These are phyloP conservation scores for Neotoma lepida DNA, from an alignment of 2,113 vertebrate species.

Conservation along the genomic window DNA sequence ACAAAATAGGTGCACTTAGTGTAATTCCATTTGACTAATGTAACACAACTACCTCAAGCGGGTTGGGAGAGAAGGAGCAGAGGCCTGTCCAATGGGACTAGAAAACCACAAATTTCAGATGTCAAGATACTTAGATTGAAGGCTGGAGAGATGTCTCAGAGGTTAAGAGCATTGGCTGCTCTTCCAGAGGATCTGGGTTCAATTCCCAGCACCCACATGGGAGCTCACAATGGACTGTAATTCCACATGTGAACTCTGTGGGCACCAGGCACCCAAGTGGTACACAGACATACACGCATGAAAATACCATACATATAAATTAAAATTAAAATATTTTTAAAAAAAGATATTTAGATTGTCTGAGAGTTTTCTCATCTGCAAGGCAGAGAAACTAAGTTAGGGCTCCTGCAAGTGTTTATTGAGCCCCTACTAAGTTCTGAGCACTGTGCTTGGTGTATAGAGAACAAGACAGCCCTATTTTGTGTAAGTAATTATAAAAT, in stretches of 20 bases:
- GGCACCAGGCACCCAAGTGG: neutral
- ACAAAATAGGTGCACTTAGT: neutral
- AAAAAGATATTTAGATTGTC: neutral
- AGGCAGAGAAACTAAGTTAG: constrained; percentile 20
- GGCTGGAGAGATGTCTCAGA: neutral
- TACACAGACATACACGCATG: neutral
- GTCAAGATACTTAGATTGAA: neutral
- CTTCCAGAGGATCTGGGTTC: neutral
- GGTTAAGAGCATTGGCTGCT: neutral
- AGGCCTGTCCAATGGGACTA: neutral
- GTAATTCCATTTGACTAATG: neutral
- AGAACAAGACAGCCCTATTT: constrained; percentile 12
- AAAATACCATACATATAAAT: neutral
- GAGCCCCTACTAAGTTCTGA: constrained; percentile 27
- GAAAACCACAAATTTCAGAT: neutral
- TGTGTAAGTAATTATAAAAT: constrained; percentile 11
- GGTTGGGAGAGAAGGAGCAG: neutral
- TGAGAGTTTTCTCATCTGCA: constrained; percentile 34
- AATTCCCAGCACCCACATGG: neutral
- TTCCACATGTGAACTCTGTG: neutral
- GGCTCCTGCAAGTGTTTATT: constrained; percentile 41
- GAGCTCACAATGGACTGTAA: neutral
- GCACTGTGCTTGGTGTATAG: neutral
- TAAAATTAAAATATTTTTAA: neutral
- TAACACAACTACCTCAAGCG: neutral